Base-by-base conservation (phyloP, 53 echinoderm and acorn worm genomes). In the Mesocentrotus franciscanus region DNA sequence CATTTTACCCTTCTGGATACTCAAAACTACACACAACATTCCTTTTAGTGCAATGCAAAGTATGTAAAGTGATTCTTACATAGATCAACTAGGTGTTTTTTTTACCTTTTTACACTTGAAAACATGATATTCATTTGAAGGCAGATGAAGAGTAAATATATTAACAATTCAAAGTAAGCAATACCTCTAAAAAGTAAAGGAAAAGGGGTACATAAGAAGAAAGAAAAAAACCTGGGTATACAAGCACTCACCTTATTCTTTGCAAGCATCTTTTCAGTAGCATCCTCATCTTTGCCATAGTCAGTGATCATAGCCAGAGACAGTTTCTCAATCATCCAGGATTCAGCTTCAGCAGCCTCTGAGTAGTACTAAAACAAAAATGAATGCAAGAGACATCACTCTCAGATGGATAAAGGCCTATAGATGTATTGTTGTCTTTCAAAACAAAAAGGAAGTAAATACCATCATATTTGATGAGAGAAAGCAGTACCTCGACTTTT, bases 271-370 rank as follows among this genome's bases (percentile, higher is more conserved):
- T 98, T 99, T 89, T 96, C 96, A 1, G 99, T 97, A 30, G 97
- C 99, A 74, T 96, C 96, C 90, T 97, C 97, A 96, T 97, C 96
- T 95, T 97, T 99, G 56, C 99, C 99, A 79, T 97, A 96, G 92
- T 98, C 97, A 11, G 94, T 91, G 79, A 93, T 75, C 60, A 93
- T 94, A 32, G 94, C 96, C 87, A 97, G 66, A 10, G 95, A 95
- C 95, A 96, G 70, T 95, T 99, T 99, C 89, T 98, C 97, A 71
- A 94, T 93, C 55, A 97, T 96, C 99, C 97, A 99, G 32, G 96
- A 94, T 90, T 99, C 99, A 76, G 95, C 97, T 87, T 99, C 99
- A 95, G 92, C 93, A 72, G 96, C 97, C 62, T 99, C 97, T 42
- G 97, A 93, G 84, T 96, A 96, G 90, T 95, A 98, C 99, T 98